Conservation (phyloP, 2,888 invertebrate species). For the Stenurella melanura region DNA sequence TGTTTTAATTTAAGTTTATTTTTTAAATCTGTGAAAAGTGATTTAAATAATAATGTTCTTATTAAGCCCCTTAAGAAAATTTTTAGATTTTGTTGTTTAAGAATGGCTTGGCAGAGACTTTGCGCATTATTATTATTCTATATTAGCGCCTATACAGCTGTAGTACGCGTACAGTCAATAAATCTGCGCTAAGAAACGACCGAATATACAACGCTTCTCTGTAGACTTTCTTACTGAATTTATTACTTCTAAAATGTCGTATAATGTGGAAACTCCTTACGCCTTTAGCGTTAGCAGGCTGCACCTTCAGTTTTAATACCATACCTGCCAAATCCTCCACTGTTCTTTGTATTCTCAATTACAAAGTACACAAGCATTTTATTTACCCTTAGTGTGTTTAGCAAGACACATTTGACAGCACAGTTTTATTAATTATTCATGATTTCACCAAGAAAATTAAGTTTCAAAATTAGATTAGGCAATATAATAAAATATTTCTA, state of each 20-base stretch:
- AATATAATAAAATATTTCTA: too few relatives aligned
- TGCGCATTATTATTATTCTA: background rate
- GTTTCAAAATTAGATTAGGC: too few relatives aligned
- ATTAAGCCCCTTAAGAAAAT: too few relatives aligned
- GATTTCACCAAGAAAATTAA: background rate
- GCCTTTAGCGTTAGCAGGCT: background rate
- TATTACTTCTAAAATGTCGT: slow-evolving; percentile 61
- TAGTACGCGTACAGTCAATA: slow-evolving; percentile 54
- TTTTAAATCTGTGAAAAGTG: too few relatives aligned
- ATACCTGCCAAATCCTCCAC: slow-evolving; percentile 20
- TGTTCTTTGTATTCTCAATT: slow-evolving; percentile 16
- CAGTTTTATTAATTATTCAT: background rate
- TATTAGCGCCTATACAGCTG: slow-evolving; percentile 18
- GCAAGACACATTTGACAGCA: background rate
- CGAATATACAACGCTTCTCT: slow-evolving; percentile 62
- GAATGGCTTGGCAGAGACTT: background rate
- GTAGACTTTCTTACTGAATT: slow-evolving; percentile 62
- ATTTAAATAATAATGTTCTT: too few relatives aligned
- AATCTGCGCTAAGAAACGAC: slow-evolving; percentile 62
- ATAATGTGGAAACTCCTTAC: slow-evolving; percentile 53
- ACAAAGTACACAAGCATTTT: slow-evolving; percentile 6
- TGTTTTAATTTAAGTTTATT: too few relatives aligned
- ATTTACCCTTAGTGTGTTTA: background rate
- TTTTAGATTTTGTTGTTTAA: background rate
- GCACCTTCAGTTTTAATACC: slow-evolving; percentile 18